A percentile compares a stretch with the other conserved stretches of the same genome.
Evolutionary conservation across 2,888 invertebrate genomes (phyloP).

Genomic region (Eristalis intricaria): DNA sequence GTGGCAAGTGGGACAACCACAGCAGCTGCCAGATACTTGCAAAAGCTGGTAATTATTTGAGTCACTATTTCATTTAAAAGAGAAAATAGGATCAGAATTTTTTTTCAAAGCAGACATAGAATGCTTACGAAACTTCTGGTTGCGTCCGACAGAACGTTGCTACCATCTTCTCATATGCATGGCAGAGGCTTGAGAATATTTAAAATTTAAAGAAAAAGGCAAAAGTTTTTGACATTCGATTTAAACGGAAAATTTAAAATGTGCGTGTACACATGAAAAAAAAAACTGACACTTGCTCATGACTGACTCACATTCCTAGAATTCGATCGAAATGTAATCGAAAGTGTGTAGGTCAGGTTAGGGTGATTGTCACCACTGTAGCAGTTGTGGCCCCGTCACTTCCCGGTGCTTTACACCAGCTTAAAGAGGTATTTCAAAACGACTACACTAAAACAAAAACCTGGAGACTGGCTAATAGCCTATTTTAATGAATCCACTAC

Average conservation of each 20-base stretch:
- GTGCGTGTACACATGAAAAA: no score
- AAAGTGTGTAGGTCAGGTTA: no score
- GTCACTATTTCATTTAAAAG: not conserved
- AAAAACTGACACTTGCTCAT: no score
- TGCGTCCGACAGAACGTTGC: not conserved
- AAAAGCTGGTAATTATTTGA: not conserved
- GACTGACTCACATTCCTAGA: no score
- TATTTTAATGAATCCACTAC: no score
- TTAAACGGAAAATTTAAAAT: not conserved
- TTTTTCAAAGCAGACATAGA: not conserved
- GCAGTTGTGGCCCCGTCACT: no score
- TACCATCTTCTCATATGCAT: slow-evolving; percentile 34
- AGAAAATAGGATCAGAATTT: not conserved
- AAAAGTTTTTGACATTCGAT: not conserved
- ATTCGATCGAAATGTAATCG: no score
- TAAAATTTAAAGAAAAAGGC: not conserved
- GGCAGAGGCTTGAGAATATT: not conserved
- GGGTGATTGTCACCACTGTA: no score
- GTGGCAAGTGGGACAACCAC: slow-evolving; percentile 50
- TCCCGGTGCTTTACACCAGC: no score
- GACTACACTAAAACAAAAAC: no score
- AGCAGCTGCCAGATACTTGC: not conserved
- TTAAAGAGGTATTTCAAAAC: no score
- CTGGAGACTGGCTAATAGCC: no score
- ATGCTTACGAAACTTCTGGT: not conserved